Base-by-base conservation (phyloP, 2,113 vertebrate genomes). In the Oreochromis niloticus region DNA sequence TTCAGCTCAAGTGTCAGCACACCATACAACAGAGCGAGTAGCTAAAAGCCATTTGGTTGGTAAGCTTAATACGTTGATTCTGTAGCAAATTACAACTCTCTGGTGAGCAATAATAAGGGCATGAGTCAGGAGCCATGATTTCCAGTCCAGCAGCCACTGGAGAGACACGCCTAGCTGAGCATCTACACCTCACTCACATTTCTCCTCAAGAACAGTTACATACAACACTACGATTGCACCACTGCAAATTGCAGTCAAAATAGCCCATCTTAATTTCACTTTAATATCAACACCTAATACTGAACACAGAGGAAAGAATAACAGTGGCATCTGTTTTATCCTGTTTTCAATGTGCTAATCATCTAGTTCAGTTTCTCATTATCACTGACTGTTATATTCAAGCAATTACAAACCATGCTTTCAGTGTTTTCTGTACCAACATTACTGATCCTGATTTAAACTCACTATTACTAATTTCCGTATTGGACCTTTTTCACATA, bases 101-200 rank as follows among this genome's bases (percentile, higher is more conserved):
- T 12, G 6, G 80, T 88, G 85, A 80, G 54, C 57, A 56, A 88
- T 90, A 81, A 88, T 73, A 89, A 84, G 81, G 36, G 56, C 55
- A 87, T 91, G 84, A 94, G 80, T 92, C 86, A 88, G 83, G 52
- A 88, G 48, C 46, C 32, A 75, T 17, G 83, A 81, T 83, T 92
- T 89, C 81, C 71, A 87, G 90, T 83, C 54, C 50, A 85, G 82
- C 73, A 82, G 83, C 81, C 10, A 24, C 75, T 68, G 82, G 78
- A 63, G 86, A 86, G 88, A 87, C 82, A 82, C 80, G 82, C 66
- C 82, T 83, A 63, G 46, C 48, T 43, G 30, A 83, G 81, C 16
- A 85, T 85, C 55, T 32, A n/a, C 61, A 82, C 85, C 16, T 46
- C 82, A 54, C 68, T 54, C 78, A 50, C 73, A 82, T 85, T 87